Percentiles rank a stretch among this genome's conserved stretches.
Conservation (phyloP, 2,888 invertebrate species). For the Zhuqinia jingwanae region DNA sequence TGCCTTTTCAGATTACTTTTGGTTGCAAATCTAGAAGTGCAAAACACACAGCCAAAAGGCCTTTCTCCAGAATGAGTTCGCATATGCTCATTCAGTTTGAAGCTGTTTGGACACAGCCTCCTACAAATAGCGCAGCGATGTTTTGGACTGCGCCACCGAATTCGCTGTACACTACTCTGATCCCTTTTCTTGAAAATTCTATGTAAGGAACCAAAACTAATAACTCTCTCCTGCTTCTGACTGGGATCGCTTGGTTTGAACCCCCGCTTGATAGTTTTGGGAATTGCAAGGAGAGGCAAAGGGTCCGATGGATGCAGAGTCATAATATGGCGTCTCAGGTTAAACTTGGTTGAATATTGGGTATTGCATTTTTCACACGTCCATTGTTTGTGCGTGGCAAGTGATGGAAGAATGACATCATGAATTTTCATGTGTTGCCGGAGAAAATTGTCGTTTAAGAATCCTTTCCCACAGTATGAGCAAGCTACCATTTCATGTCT, state of each 20-base stretch:
- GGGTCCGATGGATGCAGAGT: neutral
- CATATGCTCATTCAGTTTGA: slow-evolving; percentile 11
- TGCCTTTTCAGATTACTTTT: slow-evolving; percentile 24
- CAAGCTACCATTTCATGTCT: neutral
- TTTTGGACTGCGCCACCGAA: neutral
- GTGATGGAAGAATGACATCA: neutral
- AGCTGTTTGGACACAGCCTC: neutral
- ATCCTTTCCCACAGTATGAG: neutral
- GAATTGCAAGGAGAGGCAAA: neutral
- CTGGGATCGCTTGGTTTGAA: neutral
- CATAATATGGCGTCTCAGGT: neutral
- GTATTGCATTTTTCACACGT: neutral
- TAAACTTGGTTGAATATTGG: slow-evolving; percentile 12
- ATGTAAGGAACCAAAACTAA: neutral
- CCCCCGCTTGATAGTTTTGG: neutral
- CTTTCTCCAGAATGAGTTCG: slow-evolving; percentile 17
- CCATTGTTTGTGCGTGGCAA: neutral
- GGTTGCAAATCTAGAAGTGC: neutral
- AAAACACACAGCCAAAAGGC: slow-evolving; percentile 11
- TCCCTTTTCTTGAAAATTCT: neutral
- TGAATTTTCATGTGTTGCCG: slow-evolving; percentile 15
- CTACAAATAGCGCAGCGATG: neutral
- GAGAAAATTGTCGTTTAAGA: neutral
- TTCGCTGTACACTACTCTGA: neutral
- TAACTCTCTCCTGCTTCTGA: neutral